Conservation (phyloP, 2,797 vertebrate genomes). For the Bryconaethiops microstoma region DNA sequence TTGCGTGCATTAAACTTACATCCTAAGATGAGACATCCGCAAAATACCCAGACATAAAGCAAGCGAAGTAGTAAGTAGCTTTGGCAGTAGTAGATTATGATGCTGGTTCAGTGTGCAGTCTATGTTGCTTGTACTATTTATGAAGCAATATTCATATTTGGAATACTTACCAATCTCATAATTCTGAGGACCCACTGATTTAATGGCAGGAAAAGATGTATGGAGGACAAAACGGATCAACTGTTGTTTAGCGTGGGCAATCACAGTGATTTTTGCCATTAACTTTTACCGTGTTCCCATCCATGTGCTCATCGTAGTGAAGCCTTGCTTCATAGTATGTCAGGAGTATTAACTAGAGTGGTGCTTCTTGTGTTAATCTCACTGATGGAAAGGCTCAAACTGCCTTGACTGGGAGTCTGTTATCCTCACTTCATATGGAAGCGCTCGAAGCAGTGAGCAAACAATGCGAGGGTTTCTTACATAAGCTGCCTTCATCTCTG, state of each 20-base stretch:
- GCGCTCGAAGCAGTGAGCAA: slow-evolving; percentile 55
- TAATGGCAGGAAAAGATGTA: background rate
- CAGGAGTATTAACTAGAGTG: slow-evolving; percentile 20
- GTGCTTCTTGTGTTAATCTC: slow-evolving; percentile 42
- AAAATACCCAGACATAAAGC: background rate
- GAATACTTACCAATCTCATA: background rate
- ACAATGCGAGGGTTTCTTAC: slow-evolving; percentile 66
- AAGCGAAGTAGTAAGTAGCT: background rate
- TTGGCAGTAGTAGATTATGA: background rate
- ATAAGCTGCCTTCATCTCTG: slow-evolving; percentile 62
- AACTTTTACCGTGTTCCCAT: background rate
- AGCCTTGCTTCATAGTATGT: slow-evolving; percentile 2
- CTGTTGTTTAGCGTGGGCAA: background rate
- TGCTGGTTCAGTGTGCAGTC: background rate
- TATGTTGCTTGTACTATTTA: background rate
- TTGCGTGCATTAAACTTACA: too few species aligned
- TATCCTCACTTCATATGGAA: slow-evolving; percentile 53
- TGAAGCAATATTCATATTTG: background rate
- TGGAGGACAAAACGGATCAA: background rate
- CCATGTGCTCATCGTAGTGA: slow-evolving; percentile 14
- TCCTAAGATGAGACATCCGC: too few species aligned
- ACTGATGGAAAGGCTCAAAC: slow-evolving; percentile 24
- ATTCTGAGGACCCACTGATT: background rate
- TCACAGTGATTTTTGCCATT: background rate
- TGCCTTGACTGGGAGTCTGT: slow-evolving; percentile 38